phyloP scores from a whole-genome alignment of 1,140 invertebrate species.

The Plutomurus gul region DNA sequence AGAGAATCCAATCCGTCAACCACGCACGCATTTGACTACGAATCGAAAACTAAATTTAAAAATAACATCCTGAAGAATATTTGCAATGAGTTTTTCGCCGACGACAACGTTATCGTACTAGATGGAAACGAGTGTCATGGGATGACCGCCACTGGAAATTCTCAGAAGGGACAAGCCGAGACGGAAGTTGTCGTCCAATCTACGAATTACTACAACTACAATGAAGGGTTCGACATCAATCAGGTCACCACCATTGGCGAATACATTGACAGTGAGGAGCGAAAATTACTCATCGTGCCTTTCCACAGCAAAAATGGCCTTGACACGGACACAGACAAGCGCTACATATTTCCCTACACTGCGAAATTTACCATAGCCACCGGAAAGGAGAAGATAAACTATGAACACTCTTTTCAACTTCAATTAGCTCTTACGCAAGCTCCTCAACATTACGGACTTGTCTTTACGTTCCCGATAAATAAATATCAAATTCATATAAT shows the following conservation, averaged over 20 bases:
- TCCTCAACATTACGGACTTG: background rate
- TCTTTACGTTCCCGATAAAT: background rate
- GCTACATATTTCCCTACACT: background rate
- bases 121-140: background rate
- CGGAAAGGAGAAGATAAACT: background rate
- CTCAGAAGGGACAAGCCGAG: background rate
- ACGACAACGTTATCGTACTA: background rate
- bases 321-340: background rate
- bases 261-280: background rate
- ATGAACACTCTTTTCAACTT: background rate
- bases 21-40: background rate
- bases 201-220: background rate
- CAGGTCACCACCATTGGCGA: background rate
- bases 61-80: background rate
- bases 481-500: background rate
- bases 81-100: background rate
- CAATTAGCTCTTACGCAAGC: background rate
- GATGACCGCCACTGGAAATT: background rate
- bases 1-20: background rate
- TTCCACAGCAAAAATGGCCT: background rate
- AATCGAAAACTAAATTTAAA: slow-evolving; percentile 7
- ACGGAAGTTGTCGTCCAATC: background rate
- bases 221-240: background rate
- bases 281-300: background rate
- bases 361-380: background rate